phyloP scores from a whole-genome alignment of 1,140 invertebrate genomes.

The Hermetia illucens region DNA sequence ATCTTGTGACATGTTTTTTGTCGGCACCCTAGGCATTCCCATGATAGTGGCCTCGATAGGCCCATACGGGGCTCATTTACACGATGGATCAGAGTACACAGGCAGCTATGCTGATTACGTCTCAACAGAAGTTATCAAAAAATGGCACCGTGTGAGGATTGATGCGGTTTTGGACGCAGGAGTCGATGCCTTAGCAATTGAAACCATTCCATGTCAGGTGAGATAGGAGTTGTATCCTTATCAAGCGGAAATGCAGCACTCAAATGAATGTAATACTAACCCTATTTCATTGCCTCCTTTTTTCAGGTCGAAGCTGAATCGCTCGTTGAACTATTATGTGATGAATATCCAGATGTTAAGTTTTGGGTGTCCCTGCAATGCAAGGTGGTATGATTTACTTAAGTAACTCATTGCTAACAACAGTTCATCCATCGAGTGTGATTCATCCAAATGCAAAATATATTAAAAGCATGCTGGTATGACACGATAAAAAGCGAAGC shows the following conservation, averaged over 20 bases:
- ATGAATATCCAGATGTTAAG: conserved; percentile 51
- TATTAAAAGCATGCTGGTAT: too few relatives aligned
- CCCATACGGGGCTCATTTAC: conserved; percentile 74
- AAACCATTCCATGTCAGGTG: conserved; percentile 70
- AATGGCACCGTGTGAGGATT: conserved; percentile 71
- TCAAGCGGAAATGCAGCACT: neutral
- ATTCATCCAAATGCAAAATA: too few relatives aligned
- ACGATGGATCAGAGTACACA: conserved; percentile 81
- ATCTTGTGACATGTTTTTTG: too few relatives aligned
- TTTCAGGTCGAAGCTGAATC: conserved; percentile 59
- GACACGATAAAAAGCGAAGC: too few relatives aligned
- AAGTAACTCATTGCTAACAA: too few relatives aligned
- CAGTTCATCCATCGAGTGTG: too few relatives aligned
- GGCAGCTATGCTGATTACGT: conserved; percentile 65
- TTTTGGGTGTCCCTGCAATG: conserved; percentile 54
- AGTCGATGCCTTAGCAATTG: conserved; percentile 70
- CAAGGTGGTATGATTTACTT: conserved; percentile 14
- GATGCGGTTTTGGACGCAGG: conserved; percentile 58
- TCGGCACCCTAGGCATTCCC: conserved; percentile 34
- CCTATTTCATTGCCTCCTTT: conserved; percentile 2
- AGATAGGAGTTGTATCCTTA: neutral
- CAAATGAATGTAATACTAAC: neutral
- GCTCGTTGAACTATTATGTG: conserved; percentile 54
- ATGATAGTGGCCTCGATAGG: conserved; percentile 72
- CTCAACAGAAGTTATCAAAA: conserved; percentile 44